These are phyloP conservation scores for Semibalanus balanoides DNA, from an alignment of 1,140 invertebrate genomes.

Conservation along the genomic window DNA sequence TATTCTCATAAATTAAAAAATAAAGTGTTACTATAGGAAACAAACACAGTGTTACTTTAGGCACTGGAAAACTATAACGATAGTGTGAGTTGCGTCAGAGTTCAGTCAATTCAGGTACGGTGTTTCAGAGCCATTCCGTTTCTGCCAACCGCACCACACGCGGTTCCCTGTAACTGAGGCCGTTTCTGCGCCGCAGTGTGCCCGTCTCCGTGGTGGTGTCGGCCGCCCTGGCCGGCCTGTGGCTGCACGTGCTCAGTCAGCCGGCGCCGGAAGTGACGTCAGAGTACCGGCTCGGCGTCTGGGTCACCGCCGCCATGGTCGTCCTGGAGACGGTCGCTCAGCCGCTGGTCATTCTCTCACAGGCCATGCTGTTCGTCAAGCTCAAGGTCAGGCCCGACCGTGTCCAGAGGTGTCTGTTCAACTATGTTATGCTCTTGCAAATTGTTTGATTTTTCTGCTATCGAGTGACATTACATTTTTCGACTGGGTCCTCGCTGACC, in stretches of 20 bases:
- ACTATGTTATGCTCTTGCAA: no score
- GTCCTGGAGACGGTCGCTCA: background rate
- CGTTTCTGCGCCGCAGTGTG: background rate
- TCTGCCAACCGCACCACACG: background rate
- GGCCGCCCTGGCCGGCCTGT: background rate
- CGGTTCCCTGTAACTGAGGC: background rate
- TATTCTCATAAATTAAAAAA: background rate
- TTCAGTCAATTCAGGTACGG: no score
- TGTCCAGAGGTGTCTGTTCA: no score
- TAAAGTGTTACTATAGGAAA: background rate
- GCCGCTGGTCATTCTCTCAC: background rate
- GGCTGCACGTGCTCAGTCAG: background rate
- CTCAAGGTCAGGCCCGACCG: background rate
- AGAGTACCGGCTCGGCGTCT: background rate
- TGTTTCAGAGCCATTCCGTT: no score
- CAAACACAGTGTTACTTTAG: no score
- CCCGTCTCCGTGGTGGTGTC: background rate
- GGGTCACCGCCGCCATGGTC: background rate
- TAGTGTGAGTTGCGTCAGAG: no score
- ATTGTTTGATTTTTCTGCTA: no score
- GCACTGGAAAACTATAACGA: no score
- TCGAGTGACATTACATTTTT: no score
- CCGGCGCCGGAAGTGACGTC: background rate
- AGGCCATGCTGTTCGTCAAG: background rate
- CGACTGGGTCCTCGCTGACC: no score